Percentiles rank a stretch among this genome's conserved stretches.
These are phyloP conservation scores for Eristalis intricaria DNA, from an alignment of 2,888 invertebrate genomes.

Conservation along the genomic window DNA sequence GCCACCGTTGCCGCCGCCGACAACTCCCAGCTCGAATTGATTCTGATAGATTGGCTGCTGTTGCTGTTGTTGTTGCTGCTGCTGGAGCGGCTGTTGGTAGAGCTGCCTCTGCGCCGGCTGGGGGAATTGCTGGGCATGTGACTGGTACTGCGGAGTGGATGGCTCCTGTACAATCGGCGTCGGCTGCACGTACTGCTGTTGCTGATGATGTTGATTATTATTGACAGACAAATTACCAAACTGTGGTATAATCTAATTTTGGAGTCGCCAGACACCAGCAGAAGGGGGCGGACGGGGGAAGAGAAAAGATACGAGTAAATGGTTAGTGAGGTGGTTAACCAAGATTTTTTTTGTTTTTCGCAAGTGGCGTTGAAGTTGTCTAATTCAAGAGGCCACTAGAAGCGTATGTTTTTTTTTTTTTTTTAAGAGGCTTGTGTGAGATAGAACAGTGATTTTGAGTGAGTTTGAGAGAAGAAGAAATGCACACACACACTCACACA, in stretches of 20 bases:
- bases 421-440: conserved; percentile 40
- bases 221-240: conserved; percentile 78
- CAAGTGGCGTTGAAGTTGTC: conserved; percentile 51
- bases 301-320: conserved; percentile 30
- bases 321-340: conserved; percentile 45
- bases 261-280: conserved; percentile 7
- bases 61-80: conserved; percentile 74
- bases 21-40: conserved; percentile 78
- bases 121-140: conserved; percentile 78
- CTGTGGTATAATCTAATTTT: conserved; percentile 77
- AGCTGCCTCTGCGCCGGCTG: conserved; percentile 78
- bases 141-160: conserved; percentile 77
- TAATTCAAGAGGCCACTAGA: conserved; percentile 52
- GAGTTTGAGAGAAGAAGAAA: conserved; percentile 32
- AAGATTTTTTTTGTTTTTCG: not conserved
- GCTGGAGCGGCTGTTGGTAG: conserved; percentile 74
- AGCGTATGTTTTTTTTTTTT: conserved; percentile 42
- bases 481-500: conserved; percentile 31
- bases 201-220: conserved; percentile 76
- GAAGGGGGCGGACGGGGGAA: not conserved
- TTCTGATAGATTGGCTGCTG: conserved; percentile 81
- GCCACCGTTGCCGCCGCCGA: conserved; percentile 31
- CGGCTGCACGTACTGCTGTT: conserved; percentile 77
- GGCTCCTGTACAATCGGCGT: conserved; percentile 81
- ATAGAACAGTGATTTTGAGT: conserved; percentile 36